These are phyloP conservation scores for Eurystomus glaucurus DNA, from an alignment of 2,797 vertebrate species.

Conservation along the genomic window DNA sequence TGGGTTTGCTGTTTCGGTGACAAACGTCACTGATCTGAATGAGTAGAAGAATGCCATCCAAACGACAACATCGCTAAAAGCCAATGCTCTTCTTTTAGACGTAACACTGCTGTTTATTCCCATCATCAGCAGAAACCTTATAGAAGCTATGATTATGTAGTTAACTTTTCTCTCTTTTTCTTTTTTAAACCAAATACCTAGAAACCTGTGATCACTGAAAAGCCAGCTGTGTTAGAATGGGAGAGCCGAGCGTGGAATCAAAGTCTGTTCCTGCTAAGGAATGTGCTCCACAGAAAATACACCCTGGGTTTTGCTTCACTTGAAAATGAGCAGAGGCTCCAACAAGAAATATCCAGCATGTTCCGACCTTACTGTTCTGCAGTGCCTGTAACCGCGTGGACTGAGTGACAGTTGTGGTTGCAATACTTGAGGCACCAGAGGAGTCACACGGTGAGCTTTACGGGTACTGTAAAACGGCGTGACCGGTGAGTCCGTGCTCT, in stretches of 20 bases:
- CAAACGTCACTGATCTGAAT: not conserved
- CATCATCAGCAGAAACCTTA: not conserved
- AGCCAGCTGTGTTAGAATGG: not conserved
- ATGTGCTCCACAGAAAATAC: not conserved
- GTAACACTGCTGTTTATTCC: not conserved
- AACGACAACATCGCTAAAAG: not conserved
- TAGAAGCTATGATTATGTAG: constrained; percentile 43
- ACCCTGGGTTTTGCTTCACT: not conserved
- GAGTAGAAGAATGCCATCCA: not conserved
- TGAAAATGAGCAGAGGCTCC: not conserved
- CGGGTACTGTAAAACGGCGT: not conserved
- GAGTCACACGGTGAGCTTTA: not conserved
- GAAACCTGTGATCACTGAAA: not conserved
- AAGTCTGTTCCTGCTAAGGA: not conserved
- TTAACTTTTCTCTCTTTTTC: constrained; percentile 50
- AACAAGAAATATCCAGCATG: not conserved
- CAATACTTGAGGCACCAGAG: not conserved
- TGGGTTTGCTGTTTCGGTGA: not conserved
- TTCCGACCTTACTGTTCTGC: not conserved
- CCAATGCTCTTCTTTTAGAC: not conserved
- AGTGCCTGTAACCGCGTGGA: not conserved
- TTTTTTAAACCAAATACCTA: not conserved
- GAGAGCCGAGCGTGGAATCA: not conserved
- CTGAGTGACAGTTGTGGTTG: not conserved
- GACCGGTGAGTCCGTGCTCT: not conserved